Percentiles rank a stretch among this genome's conserved stretches.
Evolutionary conservation across 2,113 vertebrate species (phyloP).

Genomic region (Nycticorax nycticorax): DNA sequence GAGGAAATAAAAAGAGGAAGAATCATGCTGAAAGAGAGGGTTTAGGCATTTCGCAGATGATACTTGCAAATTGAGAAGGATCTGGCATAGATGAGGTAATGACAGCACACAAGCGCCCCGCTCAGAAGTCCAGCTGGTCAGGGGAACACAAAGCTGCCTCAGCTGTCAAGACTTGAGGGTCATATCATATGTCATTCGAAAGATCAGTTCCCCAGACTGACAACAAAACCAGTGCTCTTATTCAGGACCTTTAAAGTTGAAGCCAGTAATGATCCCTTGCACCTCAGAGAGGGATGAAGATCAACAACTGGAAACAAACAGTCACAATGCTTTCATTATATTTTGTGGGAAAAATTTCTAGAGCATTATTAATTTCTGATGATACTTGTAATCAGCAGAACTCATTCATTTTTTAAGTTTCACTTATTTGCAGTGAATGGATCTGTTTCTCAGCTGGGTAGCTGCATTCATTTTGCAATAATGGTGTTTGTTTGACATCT

Average conservation of each 20-base stretch:
- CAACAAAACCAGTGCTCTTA: neutral
- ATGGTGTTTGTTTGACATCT: constrained; percentile 68
- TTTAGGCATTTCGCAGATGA: neutral
- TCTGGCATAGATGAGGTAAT: neutral
- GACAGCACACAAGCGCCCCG: accelerated
- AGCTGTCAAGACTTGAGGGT: neutral
- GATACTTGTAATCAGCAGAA: constrained; percentile 26
- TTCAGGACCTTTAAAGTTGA: neutral
- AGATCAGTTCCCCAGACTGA: neutral
- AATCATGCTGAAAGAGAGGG: neutral
- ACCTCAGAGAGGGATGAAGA: neutral
- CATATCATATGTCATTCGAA: neutral
- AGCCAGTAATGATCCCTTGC: neutral
- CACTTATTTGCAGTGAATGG: constrained; percentile 38
- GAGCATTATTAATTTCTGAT: constrained; percentile 55
- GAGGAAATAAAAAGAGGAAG: neutral
- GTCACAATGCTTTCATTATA: neutral
- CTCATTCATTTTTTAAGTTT: constrained; percentile 63
- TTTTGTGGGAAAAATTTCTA: neutral
- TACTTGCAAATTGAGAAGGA: neutral
- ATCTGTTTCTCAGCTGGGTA: constrained; percentile 60
- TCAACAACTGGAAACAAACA: neutral
- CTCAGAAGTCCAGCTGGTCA: neutral
- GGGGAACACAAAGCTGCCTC: neutral
- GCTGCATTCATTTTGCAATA: constrained; percentile 64